Conservation (phyloP, 2,888 invertebrate species). For the Corbicula japonica region DNA sequence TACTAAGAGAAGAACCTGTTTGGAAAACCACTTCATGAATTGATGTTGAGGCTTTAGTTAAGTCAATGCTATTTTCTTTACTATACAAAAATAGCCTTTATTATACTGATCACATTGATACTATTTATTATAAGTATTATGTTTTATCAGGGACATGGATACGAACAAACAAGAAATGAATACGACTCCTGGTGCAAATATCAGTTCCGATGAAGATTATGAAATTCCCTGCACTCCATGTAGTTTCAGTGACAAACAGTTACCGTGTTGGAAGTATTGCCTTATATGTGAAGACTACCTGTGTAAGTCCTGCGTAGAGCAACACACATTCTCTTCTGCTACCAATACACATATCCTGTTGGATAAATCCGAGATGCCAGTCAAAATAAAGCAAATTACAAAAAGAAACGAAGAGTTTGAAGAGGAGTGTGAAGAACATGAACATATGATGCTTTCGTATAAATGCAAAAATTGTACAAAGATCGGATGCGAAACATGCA, state of each 20-base stretch:
- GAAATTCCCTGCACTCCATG: conserved; percentile 13
- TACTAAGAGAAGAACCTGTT: too few relatives aligned
- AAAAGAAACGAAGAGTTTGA: not conserved
- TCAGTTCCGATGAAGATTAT: too few relatives aligned
- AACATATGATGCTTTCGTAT: not conserved
- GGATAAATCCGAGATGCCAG: not conserved
- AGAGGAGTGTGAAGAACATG: not conserved
- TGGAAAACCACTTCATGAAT: too few relatives aligned
- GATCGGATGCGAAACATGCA: conserved; percentile 2
- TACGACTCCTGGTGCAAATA: too few relatives aligned
- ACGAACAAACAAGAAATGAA: too few relatives aligned
- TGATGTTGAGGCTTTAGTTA: too few relatives aligned
- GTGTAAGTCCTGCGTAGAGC: not conserved
- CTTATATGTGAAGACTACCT: conserved; percentile 6
- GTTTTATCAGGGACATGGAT: too few relatives aligned
- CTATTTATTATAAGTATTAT: too few relatives aligned
- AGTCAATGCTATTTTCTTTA: too few relatives aligned
- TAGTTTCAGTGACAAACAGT: not conserved
- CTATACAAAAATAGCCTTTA: too few relatives aligned
- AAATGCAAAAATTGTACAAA: not conserved
- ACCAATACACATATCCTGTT: conserved; percentile 11
- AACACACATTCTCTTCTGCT: not conserved
- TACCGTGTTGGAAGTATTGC: not conserved
- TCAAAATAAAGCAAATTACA: not conserved
- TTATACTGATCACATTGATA: too few relatives aligned